Conservation (phyloP, 2,888 invertebrate species). For the Rhagonycha lutea region DNA sequence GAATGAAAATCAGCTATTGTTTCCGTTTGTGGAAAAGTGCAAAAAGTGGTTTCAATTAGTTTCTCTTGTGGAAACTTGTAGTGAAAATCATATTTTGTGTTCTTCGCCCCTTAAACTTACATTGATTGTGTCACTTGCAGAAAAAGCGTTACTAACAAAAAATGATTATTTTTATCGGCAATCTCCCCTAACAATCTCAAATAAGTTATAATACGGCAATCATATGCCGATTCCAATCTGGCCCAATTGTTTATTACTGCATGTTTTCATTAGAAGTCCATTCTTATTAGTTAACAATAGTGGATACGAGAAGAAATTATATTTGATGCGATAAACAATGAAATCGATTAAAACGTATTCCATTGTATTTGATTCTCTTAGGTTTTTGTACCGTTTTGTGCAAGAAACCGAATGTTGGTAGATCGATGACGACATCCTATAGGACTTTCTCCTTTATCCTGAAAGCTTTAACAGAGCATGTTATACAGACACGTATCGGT, state of each 20-base stretch:
- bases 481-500: constrained; percentile 28
- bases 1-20: background rate
- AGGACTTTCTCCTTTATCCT: constrained; percentile 30
- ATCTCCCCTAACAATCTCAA: background rate
- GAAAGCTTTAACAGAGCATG: constrained; percentile 31
- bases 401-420: background rate
- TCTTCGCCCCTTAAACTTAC: background rate
- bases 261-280: background rate
- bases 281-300: background rate
- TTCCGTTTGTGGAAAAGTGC: background rate
- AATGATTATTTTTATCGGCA: background rate
- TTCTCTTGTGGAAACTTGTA: background rate
- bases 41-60: background rate
- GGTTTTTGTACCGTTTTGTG: background rate
- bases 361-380: background rate
- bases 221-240: background rate
- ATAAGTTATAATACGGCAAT: background rate
- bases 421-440: constrained; percentile 17
- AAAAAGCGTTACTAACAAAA: background rate
- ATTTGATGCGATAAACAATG: background rate
- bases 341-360: background rate
- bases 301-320: background rate
- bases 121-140: background rate
- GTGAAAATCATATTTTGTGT: background rate
- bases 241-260: background rate